Percentiles rank a stretch among this genome's conserved stretches.
These are phyloP conservation scores for Tauraco erythrolophus DNA, from an alignment of 2,113 vertebrate species.

Conservation along the genomic window DNA sequence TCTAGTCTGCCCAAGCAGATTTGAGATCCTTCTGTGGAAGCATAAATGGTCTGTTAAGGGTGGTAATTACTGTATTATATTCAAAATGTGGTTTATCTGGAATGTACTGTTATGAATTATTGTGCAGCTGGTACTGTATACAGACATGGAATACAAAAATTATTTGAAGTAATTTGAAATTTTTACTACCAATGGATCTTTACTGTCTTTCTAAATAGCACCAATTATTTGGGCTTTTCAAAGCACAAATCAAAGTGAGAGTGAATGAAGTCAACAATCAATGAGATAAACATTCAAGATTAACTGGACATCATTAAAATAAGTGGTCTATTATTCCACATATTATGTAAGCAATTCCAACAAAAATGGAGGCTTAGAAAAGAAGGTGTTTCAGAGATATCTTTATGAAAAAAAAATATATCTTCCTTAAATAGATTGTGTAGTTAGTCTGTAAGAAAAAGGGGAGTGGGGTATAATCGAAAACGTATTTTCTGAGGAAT, in stretches of 20 bases:
- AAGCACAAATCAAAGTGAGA: neutral
- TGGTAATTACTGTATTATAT: neutral
- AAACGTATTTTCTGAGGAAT: slow-evolving; percentile 42
- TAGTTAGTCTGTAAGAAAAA: neutral
- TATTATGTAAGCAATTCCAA: neutral
- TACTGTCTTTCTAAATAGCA: neutral
- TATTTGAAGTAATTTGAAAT: neutral
- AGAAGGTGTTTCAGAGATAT: neutral
- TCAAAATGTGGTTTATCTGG: neutral
- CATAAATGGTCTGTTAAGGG: neutral
- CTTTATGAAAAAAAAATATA: neutral
- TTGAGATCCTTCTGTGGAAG: neutral
- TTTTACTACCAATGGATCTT: neutral
- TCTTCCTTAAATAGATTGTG: neutral
- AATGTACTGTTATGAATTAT: neutral
- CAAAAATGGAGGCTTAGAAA: neutral
- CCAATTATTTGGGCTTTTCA: neutral
- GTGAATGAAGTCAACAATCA: neutral
- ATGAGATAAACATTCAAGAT: neutral
- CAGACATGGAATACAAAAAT: neutral
- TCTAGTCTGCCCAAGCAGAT: neutral
- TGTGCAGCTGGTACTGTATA: neutral
- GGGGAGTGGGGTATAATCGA: neutral
- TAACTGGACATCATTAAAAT: neutral
- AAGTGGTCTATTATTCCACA: neutral